Evolutionary conservation across 2,113 vertebrate species (phyloP).

Genomic region (Lonchura striata): DNA sequence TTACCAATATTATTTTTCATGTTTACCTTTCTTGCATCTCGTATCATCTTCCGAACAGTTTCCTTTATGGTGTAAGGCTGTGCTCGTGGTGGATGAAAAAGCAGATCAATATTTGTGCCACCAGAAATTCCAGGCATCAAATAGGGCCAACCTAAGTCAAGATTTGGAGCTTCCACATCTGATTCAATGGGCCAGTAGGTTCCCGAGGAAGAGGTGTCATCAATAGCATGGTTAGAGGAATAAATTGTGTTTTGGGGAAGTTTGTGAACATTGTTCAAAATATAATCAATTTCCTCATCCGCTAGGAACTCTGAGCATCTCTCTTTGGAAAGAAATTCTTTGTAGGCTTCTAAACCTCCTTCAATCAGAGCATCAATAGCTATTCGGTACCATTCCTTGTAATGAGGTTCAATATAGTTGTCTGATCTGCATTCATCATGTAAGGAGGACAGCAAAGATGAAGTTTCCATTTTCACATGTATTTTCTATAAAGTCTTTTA

Average conservation of each 20-base stretch:
- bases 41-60: conserved; percentile 88
- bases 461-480: conserved; percentile 79
- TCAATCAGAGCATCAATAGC: conserved; percentile 88
- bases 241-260: conserved; percentile 62
- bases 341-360: conserved; percentile 81
- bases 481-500: conserved; percentile 43
- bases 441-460: conserved; percentile 87
- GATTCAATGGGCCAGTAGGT: conserved; percentile 96
- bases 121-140: conserved; percentile 76
- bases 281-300: conserved; percentile 87
- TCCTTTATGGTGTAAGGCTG: conserved; percentile 94
- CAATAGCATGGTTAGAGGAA: conserved; percentile 65
- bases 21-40: conserved; percentile 92
- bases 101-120: conserved; percentile 87
- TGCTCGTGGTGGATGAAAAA: conserved; percentile 89
- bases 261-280: conserved; percentile 79
- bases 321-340: conserved; percentile 86
- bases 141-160: conserved; percentile 94
- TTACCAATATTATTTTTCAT: not conserved
- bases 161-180: conserved; percentile 88
- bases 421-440: conserved; percentile 85
- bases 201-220: conserved; percentile 86
- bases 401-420: conserved; percentile 89
- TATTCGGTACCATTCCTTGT: conserved; percentile 91
- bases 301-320: conserved; percentile 86